phyloP scores from a whole-genome alignment of 92 coral and sea anemone genomes.

The Porites divaricata region DNA sequence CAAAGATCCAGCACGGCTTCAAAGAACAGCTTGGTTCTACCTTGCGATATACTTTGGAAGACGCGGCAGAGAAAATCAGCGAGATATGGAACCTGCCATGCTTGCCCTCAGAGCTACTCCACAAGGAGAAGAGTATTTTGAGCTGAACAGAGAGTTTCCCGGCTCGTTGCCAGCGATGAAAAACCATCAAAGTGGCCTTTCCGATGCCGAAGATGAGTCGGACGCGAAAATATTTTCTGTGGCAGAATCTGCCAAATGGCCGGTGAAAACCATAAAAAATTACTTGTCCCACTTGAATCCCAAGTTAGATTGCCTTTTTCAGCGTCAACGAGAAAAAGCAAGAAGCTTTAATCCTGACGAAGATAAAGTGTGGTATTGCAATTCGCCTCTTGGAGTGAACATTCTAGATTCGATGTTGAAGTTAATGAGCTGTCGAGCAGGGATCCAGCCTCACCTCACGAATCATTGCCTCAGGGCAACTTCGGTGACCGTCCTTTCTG shows the following conservation, averaged over 20 bases:
- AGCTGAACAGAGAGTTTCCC: slow-evolving; percentile 35
- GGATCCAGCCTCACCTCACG: slow-evolving; percentile 9
- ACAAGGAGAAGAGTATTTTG: slow-evolving; percentile 43
- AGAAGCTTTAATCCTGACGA: neutral
- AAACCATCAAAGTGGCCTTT: too few species aligned
- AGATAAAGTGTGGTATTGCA: neutral
- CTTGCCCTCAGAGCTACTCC: slow-evolving; percentile 24
- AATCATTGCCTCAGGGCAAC: slow-evolving; percentile 18
- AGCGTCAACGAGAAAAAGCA: neutral
- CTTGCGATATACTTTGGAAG: slow-evolving; percentile 24
- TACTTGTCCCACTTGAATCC: slow-evolving; percentile 47
- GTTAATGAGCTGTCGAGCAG: slow-evolving; percentile 11
- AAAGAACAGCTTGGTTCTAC: slow-evolving; percentile 49
- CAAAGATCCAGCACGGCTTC: slow-evolving; percentile 54
- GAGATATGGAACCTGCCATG: slow-evolving; percentile 24
- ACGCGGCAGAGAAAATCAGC: slow-evolving; percentile 32
- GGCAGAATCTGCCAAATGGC: slow-evolving; percentile 10
- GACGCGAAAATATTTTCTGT: slow-evolving; percentile 13
- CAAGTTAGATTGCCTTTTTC: slow-evolving; percentile 45
- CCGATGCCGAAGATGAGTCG: slow-evolving; percentile 6
- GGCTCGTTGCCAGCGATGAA: neutral
- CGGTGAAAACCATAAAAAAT: slow-evolving; percentile 29
- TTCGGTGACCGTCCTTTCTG: slow-evolving; percentile 2
- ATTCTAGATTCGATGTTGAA: neutral
- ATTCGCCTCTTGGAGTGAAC: neutral